Base-by-base conservation (phyloP, 1,140 invertebrate species). In the Psix sp. region DNA sequence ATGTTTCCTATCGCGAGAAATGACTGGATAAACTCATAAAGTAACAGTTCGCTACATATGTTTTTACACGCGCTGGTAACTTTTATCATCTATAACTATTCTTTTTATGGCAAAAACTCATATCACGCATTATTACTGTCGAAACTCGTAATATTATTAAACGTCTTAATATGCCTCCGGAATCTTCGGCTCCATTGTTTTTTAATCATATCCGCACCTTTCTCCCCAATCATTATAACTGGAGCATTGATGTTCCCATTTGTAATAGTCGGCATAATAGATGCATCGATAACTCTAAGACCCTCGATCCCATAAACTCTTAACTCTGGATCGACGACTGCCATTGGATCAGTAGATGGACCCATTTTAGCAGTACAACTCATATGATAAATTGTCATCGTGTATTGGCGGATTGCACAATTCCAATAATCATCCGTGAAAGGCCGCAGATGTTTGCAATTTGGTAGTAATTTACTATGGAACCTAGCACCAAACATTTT, bases 181-280 rank as follows among this genome's bases (percentile, higher is more conserved):
- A 39, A 54, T 14, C 65, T 46, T 3, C 33, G 45, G 15, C 51
- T n/a, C 85, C 85, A 86, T 0, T 73, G 65, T 17, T 79, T 54
- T 79, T 95, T 95, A 5, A 98, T 93, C 80, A 97, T 80, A 86
- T 97, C 95, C 0, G 95, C 90, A 0, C 93, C 95, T 81, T 96
- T 97, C 79, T 98, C 96, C 0, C 88, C 96, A n/a, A 98, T 95
- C 95, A 97, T 97, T 6, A 97, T 94, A 0, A 92, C 91, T 0
- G 94, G 93, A 0, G 94, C 94, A 70, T 95, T 95, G 11, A 95
- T 95, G 76, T 96, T 95, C 0, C 94, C 95, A 78, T 91, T 94
- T 0, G 93, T 93, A 1, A 96, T 92, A 0, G 90, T 89, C 0
- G 94, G 93, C 92, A 95, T 94, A 31, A 95, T 93, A 11, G 92